A percentile compares a stretch with the other conserved stretches of the same genome.
These are phyloP conservation scores for Platynereis dumerilii DNA, from an alignment of 2,888 invertebrate genomes.

Conservation along the genomic window DNA sequence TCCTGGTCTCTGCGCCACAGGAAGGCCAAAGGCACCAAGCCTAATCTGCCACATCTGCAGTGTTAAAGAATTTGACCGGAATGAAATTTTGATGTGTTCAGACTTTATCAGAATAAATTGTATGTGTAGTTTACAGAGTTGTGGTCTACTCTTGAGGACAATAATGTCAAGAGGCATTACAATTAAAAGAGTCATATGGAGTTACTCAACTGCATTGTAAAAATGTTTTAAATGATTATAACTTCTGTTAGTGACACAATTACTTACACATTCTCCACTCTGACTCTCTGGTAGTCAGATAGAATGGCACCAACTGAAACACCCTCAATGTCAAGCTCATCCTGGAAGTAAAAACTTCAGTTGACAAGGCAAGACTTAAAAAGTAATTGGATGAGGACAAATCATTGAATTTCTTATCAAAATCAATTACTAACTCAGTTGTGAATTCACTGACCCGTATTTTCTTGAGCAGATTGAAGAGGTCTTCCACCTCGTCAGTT, in stretches of 20 bases:
- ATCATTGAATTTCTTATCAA: neutral
- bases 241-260: too few species aligned
- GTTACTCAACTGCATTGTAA: too few species aligned
- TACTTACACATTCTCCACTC: conserved; percentile 97
- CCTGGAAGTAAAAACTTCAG: conserved; percentile 40
- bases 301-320: conserved; percentile 97
- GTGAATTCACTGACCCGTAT: conserved; percentile 76
- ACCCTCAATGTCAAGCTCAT: conserved; percentile 74
- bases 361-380: neutral
- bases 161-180: too few species aligned
- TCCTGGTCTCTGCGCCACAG: conserved; percentile 96
- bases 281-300: conserved; percentile 96
- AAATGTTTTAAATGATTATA: too few species aligned
- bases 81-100: too few species aligned
- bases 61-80: too few species aligned
- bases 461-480: conserved; percentile 80
- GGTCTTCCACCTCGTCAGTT: conserved; percentile 88
- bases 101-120: too few species aligned
- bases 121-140: too few species aligned
- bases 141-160: too few species aligned
- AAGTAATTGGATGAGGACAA: neutral
- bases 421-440: too few species aligned
- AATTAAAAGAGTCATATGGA: too few species aligned
- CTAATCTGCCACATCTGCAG: conserved; percentile 89
- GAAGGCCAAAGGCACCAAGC: conserved; percentile 87